Base-by-base conservation (phyloP, 2,888 invertebrate genomes). In the Cremastinae sp. region DNA sequence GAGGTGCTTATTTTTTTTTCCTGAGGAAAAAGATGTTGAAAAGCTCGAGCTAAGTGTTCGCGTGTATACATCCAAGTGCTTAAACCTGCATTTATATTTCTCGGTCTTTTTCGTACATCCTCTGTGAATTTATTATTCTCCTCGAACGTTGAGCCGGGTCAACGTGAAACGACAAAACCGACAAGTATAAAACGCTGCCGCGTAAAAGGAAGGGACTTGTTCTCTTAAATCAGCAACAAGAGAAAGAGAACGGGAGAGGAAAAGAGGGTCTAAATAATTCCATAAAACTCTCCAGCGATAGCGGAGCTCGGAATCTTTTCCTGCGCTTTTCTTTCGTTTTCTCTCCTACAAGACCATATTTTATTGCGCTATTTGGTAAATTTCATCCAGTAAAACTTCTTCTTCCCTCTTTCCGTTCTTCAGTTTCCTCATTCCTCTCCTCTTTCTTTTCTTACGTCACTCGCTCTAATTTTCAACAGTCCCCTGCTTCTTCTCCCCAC, bases 301-400 rank as follows among this genome's bases (percentile, higher is more conserved):
- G 41, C 38, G 22, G 12, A 64, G 18, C 59, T 41, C 36, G 43
- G 28, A 49, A 58, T 43, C 28, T 65, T 58, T 71, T 12, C 14
- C 47, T 41, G 41, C 12, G 8, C 28, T 64, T 41, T 41, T 43
- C 20, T 41, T 49, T 47, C 14, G 28, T 12, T 20, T 7, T 7
- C 16, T 14, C 34, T 22, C 12, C 36, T n/a, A n/a, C n/a, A 12
- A 34, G 34, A 45, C 54, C 45, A 64, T 56, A 16, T 62, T 74
- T 69, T 69, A 69, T 58, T 64, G 61, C 53, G 22, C 66, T 66
- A 43, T 59, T 68, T 56, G 54, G 56, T 69, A 53, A 69, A 74
- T 74, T 58, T 62, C 38, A 69, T 69, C 56, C 53, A 16, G 54
- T 54, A 43, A 66, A 54, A 62, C 59, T 59, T 61, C 54, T 54